phyloP scores from a whole-genome alignment of 2,113 vertebrate genomes.

The Solea solea region DNA sequence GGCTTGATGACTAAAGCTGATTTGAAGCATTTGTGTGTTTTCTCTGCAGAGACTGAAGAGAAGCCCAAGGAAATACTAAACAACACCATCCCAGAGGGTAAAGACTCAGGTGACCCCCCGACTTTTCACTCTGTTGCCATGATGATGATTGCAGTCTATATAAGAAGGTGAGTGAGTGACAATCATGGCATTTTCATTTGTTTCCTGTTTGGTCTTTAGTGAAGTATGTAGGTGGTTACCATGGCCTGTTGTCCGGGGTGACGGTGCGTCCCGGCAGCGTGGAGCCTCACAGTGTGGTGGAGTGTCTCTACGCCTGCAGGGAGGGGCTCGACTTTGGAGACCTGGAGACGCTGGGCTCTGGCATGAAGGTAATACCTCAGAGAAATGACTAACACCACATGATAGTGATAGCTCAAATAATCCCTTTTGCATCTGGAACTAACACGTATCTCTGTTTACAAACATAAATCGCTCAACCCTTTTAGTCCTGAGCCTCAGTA shows the following conservation, averaged over 20 bases:
- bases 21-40: conserved; percentile 11
- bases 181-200: not conserved
- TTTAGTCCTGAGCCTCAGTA: not conserved
- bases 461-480: too few species aligned
- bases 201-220: conserved; percentile 55
- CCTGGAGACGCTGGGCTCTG: conserved; percentile 97
- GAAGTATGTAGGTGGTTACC: conserved; percentile 91
- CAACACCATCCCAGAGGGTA: conserved; percentile 77
- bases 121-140: conserved; percentile 37
- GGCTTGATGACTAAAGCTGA: too few species aligned
- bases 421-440: too few species aligned
- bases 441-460: not conserved
- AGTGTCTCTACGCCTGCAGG: conserved; percentile 98
- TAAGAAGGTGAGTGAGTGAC: not conserved
- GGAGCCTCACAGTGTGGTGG: conserved; percentile 97
- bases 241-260: conserved; percentile 96
- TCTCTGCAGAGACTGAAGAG: conserved; percentile 70
- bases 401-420: not conserved
- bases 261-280: conserved; percentile 94
- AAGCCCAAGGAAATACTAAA: conserved; percentile 76
- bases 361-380: conserved; percentile 91
- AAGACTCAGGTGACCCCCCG: conserved; percentile 70
- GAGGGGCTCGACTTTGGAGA: conserved; percentile 98
- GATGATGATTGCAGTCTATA: conserved; percentile 2
- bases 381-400: not conserved